These are phyloP conservation scores for Heteropelma amictum DNA, from an alignment of 2,888 invertebrate genomes.

Conservation along the genomic window DNA sequence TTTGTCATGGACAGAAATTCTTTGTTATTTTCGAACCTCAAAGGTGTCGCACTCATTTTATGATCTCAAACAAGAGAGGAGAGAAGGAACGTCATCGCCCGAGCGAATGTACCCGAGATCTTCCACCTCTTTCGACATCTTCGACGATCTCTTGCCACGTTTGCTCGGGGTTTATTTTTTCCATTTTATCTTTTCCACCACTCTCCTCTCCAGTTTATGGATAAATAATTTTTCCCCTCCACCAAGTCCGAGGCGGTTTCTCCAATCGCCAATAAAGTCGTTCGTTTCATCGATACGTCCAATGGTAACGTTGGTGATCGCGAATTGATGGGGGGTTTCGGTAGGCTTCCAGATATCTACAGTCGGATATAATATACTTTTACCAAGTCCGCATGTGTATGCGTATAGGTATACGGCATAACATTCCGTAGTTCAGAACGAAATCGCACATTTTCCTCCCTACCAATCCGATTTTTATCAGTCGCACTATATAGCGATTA, in stretches of 20 bases:
- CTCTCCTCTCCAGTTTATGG: constrained; percentile 26
- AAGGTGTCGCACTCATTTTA: constrained; percentile 36
- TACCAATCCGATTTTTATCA: constrained; percentile 26
- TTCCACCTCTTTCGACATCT: constrained; percentile 28
- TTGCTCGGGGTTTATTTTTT: not conserved
- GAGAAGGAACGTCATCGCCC: constrained; percentile 28
- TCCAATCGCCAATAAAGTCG: constrained; percentile 40
- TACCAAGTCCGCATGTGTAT: not conserved
- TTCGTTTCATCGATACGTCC: constrained; percentile 44
- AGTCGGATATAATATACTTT: constrained; percentile 5
- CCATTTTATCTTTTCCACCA: constrained; percentile 3
- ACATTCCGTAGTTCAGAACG: constrained; percentile 24
- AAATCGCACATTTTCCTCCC: constrained; percentile 26
- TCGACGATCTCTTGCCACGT: constrained; percentile 15
- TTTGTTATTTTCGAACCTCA: constrained; percentile 36
- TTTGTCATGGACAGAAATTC: constrained; percentile 41
- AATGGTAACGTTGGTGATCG: constrained; percentile 24
- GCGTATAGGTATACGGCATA: not conserved
- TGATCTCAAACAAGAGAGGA: constrained; percentile 4
- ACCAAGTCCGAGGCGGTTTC: constrained; percentile 35
- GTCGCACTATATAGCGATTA: constrained; percentile 14
- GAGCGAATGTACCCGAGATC: not conserved
- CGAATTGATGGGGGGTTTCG: constrained; percentile 38
- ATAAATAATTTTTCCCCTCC: constrained; percentile 29
- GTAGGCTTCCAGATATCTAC: constrained; percentile 8